phyloP scores from a whole-genome alignment of 2,797 vertebrate genomes.

The Lophius americanus region DNA sequence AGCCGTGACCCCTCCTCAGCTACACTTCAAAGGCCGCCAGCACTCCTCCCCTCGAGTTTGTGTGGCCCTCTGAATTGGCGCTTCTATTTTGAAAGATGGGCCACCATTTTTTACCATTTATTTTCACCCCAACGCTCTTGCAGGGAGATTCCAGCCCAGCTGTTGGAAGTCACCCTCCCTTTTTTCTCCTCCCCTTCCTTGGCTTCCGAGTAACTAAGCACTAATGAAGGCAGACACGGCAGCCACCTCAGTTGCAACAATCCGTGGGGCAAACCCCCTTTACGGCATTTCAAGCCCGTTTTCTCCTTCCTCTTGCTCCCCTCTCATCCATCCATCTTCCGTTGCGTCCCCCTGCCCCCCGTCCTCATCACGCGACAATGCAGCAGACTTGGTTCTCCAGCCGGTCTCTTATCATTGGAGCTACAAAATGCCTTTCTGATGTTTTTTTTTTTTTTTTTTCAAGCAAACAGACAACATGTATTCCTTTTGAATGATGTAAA shows the following conservation, averaged over 20 bases:
- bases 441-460: constrained; percentile 26
- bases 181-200: constrained; percentile 42
- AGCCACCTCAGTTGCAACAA: constrained; percentile 63
- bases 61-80: constrained; percentile 73
- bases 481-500: constrained; percentile 51
- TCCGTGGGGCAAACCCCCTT: constrained; percentile 45
- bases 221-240: constrained; percentile 58
- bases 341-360: constrained; percentile 10
- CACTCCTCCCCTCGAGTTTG: constrained; percentile 75
- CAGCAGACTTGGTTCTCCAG: constrained; percentile 38
- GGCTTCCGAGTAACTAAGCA: constrained; percentile 68
- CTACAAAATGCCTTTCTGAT: constrained; percentile 21
- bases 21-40: constrained; percentile 71
- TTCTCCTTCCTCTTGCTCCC: constrained; percentile 18
- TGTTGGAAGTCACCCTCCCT: constrained; percentile 61
- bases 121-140: constrained; percentile 45
- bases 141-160: constrained; percentile 54
- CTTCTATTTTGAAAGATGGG: constrained; percentile 64
- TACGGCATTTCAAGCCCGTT: constrained; percentile 31
- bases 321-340: constrained; percentile 47
- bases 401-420: constrained; percentile 22
- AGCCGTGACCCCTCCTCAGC: constrained; percentile 67
- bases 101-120: constrained; percentile 52
- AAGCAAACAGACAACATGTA: constrained; percentile 70
- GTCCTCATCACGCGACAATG: constrained; percentile 44